phyloP scores from a whole-genome alignment of 2,888 invertebrate species.

The Stenodera caucasica region DNA sequence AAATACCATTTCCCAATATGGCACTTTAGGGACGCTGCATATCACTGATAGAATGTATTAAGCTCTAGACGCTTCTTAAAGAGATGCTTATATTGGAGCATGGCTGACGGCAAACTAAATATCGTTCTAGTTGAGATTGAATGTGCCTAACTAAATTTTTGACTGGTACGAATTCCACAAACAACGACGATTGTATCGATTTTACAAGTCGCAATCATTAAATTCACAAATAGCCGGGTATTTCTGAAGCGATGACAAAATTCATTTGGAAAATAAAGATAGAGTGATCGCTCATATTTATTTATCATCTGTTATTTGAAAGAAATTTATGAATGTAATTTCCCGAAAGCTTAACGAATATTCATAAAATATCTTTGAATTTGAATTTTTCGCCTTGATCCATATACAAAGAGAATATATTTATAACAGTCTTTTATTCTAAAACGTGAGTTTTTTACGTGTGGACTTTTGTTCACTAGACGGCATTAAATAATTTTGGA shows the following conservation, averaged over 20 bases:
- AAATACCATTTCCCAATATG: constrained; percentile 23
- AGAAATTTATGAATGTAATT: not conserved
- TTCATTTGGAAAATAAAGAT: too few species aligned
- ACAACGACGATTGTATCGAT: too few species aligned
- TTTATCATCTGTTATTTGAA: not conserved
- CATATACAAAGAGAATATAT: not conserved
- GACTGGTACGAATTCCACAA: not conserved
- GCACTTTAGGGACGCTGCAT: constrained; percentile 24
- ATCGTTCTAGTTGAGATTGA: not conserved
- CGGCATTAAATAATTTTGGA: constrained; percentile 2
- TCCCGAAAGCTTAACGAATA: too few species aligned
- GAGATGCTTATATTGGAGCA: constrained; percentile 15
- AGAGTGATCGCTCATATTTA: not conserved
- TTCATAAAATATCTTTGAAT: not conserved
- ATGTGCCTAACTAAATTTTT: too few species aligned
- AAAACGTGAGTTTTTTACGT: too few species aligned
- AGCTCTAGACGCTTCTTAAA: constrained; percentile 21
- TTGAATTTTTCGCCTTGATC: not conserved
- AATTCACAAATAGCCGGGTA: too few species aligned
- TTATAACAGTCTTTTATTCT: not conserved
- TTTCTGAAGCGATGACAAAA: too few species aligned
- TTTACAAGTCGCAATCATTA: too few species aligned
- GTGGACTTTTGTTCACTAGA: not conserved
- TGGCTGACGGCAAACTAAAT: constrained; percentile 2
- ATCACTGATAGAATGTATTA: constrained; percentile 30